Conservation (phyloP, 2,888 invertebrate species). For the Pyralis farinalis region DNA sequence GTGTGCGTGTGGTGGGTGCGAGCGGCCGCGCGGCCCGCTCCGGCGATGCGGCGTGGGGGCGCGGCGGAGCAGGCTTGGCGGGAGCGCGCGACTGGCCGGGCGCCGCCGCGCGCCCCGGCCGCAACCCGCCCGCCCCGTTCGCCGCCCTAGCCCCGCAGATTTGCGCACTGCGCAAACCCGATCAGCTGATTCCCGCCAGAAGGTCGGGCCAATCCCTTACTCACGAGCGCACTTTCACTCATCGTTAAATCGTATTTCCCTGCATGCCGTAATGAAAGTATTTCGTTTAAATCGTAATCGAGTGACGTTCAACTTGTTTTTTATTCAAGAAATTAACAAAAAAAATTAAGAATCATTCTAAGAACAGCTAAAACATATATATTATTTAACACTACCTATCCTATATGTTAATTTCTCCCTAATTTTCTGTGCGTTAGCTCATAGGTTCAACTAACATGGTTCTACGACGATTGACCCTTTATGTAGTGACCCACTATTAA, state of each 20-base stretch:
- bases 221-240: conserved; percentile 45
- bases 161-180: conserved; percentile 79
- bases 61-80: conserved; percentile 32
- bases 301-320: too few relatives aligned
- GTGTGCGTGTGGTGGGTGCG: conserved; percentile 23
- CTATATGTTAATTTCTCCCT: too few relatives aligned
- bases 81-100: conserved; percentile 53
- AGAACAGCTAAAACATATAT: too few relatives aligned
- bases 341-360: too few relatives aligned
- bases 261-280: conserved; percentile 8
- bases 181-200: conserved; percentile 80
- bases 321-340: too few relatives aligned
- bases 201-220: conserved; percentile 51
- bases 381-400: too few relatives aligned
- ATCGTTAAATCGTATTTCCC: conserved; percentile 13
- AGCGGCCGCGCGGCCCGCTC: conserved; percentile 24
- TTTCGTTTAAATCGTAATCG: too few relatives aligned
- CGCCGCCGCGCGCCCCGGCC: conserved; percentile 44
- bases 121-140: conserved; percentile 27
- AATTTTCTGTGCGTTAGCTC: too few relatives aligned
- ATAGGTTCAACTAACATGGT: too few relatives aligned
- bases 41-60: conserved; percentile 29
- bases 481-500: too few relatives aligned
- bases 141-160: conserved; percentile 52
- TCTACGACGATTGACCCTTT: too few relatives aligned